Base-by-base conservation (phyloP, 1,140 invertebrate genomes). In the Trichonephila inaurata region DNA sequence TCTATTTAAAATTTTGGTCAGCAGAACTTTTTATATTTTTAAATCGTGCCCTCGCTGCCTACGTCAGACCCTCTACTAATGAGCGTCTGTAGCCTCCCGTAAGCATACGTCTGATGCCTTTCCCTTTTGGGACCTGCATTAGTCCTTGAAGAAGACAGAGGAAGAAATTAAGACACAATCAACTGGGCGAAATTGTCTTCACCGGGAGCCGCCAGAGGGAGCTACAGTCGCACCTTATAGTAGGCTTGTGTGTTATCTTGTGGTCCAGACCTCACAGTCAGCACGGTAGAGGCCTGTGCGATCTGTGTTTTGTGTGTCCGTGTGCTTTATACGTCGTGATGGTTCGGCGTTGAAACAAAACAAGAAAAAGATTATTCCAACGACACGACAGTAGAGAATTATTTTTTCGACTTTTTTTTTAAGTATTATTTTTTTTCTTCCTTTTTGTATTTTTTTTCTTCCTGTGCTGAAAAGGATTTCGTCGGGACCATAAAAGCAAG, bases 1-100 rank as follows among this genome's bases (percentile, higher is more conserved):
- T 93, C 92, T 93, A 93, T 93, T 93, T 93, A 93, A 93, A 93
- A 93, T 81, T 93, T 93, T 93, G 92, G 92, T 93, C 92, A 93
- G 92, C 86, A 89, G 66, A 92, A 91, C 44, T 88, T 88, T 93
- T 89, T 93, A 51, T 93, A 93, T 93, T 93, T 93, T 93, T 93
- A 93, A 93, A 88, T 89, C 85, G 24, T 89, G 85, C 89, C 89
- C 89, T 91, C 69, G 44, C 89, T 81, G 16, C 91, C 62, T 92
- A 87, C 91, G 91, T 92, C 91, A 92, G 33, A 33, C 90, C 40
- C 81, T 83, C 82, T 58, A 60, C 91, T 92, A 92, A 92, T 92
- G 91, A 92, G 91, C 19, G 60, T 85, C 62, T 69, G 66, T 24
- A 69, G 66, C 66, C 61, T 44, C 64, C 44, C n/a, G 8, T n/a